These are phyloP conservation scores for Leptinotarsa lineolata DNA, from an alignment of 1,140 invertebrate genomes.

Conservation along the genomic window DNA sequence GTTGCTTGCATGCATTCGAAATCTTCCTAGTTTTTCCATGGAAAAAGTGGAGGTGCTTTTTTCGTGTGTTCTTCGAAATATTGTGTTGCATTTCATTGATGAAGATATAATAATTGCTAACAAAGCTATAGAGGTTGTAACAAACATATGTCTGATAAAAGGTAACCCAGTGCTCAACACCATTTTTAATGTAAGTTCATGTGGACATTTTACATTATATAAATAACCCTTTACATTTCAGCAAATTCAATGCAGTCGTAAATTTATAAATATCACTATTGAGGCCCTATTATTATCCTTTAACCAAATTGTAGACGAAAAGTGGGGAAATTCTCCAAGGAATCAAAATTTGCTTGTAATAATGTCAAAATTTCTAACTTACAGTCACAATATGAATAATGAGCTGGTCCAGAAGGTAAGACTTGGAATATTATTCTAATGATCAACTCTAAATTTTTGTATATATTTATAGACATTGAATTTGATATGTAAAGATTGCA, in stretches of 20 bases:
- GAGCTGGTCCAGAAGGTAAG: conserved; percentile 23
- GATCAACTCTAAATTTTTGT: background rate
- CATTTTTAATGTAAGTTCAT: conserved; percentile 32
- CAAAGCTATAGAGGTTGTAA: conserved; percentile 32
- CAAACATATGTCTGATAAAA: conserved; percentile 32
- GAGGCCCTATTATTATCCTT: conserved; percentile 27
- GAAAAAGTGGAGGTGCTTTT: conserved; percentile 32
- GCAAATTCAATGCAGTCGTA: conserved; percentile 23
- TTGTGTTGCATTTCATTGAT: conserved; percentile 32
- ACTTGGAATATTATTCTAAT: background rate
- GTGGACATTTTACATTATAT: background rate
- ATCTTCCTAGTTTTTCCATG: conserved; percentile 28
- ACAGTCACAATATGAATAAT: conserved; percentile 28
- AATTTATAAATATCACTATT: conserved; percentile 26
- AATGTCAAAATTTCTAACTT: conserved; percentile 29
- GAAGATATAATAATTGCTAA: conserved; percentile 30
- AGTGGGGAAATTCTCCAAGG: conserved; percentile 29
- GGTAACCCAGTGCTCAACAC: conserved; percentile 26
- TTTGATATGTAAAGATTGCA: conserved; percentile 35
- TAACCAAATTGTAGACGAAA: conserved; percentile 23
- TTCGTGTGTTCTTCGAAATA: conserved; percentile 28
- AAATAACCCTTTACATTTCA: conserved; percentile 24
- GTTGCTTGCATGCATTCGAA: conserved; percentile 24
- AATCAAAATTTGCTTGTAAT: conserved; percentile 35
- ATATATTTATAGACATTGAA: conserved; percentile 25